Conservation (phyloP, 2,113 vertebrate genomes). For the Periophthalmus modestus region DNA sequence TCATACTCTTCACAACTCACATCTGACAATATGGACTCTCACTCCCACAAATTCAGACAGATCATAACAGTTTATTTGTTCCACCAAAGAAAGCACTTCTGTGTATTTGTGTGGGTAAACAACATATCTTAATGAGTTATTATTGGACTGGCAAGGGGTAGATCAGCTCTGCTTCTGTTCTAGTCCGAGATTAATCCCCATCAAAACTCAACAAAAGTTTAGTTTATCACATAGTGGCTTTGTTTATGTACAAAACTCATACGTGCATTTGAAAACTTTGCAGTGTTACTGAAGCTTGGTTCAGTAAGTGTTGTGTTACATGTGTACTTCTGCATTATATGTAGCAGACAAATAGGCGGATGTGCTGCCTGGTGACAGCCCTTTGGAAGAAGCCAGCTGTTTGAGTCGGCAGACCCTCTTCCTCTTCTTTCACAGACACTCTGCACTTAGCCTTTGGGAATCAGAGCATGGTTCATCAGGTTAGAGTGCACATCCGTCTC, state of each 20-base stretch:
- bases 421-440: slow-evolving; percentile 22
- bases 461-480: slow-evolving; percentile 63
- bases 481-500: slow-evolving; percentile 67
- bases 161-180: too few relatives aligned
- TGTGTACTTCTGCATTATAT: slow-evolving; percentile 30
- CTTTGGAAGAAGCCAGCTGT: slow-evolving; percentile 65
- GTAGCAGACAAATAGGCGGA: slow-evolving; percentile 45
- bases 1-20: not conserved
- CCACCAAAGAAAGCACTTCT: not conserved
- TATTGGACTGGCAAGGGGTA: not conserved
- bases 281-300: not conserved
- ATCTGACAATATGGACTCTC: not conserved
- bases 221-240: too few relatives aligned
- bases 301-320: not conserved
- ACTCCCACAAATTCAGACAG: not conserved
- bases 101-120: not conserved
- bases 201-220: too few relatives aligned
- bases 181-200: too few relatives aligned
- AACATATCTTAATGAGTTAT: not conserved
- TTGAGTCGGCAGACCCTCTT: slow-evolving; percentile 42
- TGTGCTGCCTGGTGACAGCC: slow-evolving; percentile 46
- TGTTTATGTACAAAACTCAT: too few relatives aligned
- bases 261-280: not conserved
- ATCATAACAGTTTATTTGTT: not conserved
- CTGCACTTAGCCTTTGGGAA: slow-evolving; percentile 55